A percentile compares a stretch with the other conserved stretches of the same genome.
These are phyloP conservation scores for Solenopsis invicta DNA, from an alignment of 1,140 invertebrate genomes.

Conservation along the genomic window DNA sequence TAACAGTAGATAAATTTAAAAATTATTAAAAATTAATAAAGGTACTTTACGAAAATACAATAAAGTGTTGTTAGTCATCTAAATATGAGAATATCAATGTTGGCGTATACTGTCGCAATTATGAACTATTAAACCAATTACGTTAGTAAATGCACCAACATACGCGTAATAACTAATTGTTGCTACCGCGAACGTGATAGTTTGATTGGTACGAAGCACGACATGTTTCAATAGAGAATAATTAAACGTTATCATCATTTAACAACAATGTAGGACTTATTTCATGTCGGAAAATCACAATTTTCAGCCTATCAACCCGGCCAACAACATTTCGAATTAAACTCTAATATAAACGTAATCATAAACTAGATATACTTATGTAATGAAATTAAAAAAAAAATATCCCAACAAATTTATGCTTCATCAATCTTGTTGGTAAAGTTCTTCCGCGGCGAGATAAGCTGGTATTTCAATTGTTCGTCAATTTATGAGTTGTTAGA, in stretches of 20 bases:
- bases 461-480: constrained; percentile 25
- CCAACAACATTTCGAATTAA: not conserved
- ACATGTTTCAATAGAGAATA: constrained; percentile 49
- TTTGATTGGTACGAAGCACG: constrained; percentile 39
- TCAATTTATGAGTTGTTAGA: constrained; percentile 26
- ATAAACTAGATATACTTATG: not conserved
- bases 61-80: not conserved
- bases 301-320: constrained; percentile 13
- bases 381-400: not conserved
- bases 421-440: not conserved
- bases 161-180: constrained; percentile 44
- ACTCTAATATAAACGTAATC: not conserved
- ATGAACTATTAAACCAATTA: constrained; percentile 49
- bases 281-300: not conserved
- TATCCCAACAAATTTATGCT: not conserved
- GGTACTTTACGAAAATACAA: not conserved
- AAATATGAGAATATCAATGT: constrained; percentile 15
- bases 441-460: not conserved
- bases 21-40: not conserved
- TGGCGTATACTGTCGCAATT: constrained; percentile 5
- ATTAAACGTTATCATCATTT: constrained; percentile 52
- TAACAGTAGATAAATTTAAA: not conserved
- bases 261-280: constrained; percentile 7
- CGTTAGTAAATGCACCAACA: constrained; percentile 32
- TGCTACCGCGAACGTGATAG: constrained; percentile 35